A percentile compares a stretch with the other conserved stretches of the same genome.
Conservation (phyloP, 2,888 invertebrate species). For the Mylabris sibirica region DNA sequence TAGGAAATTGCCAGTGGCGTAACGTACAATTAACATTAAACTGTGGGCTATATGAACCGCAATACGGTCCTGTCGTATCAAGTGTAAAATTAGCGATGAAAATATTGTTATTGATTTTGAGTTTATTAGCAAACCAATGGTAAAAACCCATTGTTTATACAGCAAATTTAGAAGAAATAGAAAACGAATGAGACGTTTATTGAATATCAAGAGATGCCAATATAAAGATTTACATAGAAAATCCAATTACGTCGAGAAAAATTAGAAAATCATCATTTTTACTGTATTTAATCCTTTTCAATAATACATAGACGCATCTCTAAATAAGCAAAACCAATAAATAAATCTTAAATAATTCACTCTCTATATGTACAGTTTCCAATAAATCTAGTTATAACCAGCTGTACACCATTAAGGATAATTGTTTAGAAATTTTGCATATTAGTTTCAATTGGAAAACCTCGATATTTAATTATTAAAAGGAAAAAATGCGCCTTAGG, state of each 20-base stretch:
- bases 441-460: neutral
- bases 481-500: neutral
- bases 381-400: neutral
- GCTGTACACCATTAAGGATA: neutral
- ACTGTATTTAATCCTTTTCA: neutral
- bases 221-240: neutral
- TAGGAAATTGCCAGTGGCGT: too few relatives aligned
- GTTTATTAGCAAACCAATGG: neutral
- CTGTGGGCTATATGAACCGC: too few relatives aligned
- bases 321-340: neutral
- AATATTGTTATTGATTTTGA: neutral
- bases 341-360: neutral
- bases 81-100: neutral
- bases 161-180: neutral
- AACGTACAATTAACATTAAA: too few relatives aligned
- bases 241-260: neutral
- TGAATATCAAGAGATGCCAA: neutral
- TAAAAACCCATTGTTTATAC: neutral
- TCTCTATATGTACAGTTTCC: neutral
- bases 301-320: neutral
- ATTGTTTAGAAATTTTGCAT: constrained; percentile 6
- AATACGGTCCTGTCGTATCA: too few relatives aligned
- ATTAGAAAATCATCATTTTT: neutral
- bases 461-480: too few relatives aligned
- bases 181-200: neutral